These are phyloP conservation scores for Congeria kusceri DNA, from an alignment of 2,888 invertebrate species.

Conservation along the genomic window DNA sequence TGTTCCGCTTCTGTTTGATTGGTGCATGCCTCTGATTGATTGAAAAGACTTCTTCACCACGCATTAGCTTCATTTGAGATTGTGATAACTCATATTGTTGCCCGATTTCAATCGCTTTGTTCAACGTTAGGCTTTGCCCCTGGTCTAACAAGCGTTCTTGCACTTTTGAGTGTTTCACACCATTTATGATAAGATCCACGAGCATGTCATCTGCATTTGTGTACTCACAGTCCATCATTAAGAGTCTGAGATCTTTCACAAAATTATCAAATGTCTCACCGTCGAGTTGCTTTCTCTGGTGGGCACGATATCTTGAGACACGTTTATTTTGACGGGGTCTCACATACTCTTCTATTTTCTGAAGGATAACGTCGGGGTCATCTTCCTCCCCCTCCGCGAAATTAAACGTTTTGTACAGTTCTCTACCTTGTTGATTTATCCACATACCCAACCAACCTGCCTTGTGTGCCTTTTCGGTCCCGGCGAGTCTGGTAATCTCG, in stretches of 20 bases:
- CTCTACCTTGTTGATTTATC: conserved; percentile 53
- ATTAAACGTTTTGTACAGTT: conserved; percentile 54
- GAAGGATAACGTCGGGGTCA: conserved; percentile 22
- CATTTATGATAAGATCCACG: conserved; percentile 26
- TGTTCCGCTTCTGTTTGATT: no score
- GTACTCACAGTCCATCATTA: conserved; percentile 53
- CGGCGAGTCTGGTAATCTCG: no score
- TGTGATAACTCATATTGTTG: conserved; percentile 44
- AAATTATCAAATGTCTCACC: conserved; percentile 45
- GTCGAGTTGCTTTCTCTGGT: conserved; percentile 40
- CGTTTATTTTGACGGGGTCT: conserved; percentile 47
- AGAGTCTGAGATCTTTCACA: conserved; percentile 36
- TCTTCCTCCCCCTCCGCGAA: conserved; percentile 33
- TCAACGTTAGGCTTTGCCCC: conserved; percentile 26
- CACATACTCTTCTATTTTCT: conserved; percentile 39
- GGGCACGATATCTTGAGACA: conserved; percentile 29
- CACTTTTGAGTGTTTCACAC: conserved; percentile 30
- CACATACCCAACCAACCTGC: conserved; percentile 34
- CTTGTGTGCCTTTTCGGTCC: neutral
- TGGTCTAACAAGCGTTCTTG: conserved; percentile 40
- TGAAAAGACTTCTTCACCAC: conserved; percentile 46
- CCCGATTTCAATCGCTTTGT: conserved; percentile 38
- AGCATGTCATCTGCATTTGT: conserved; percentile 34
- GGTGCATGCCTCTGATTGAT: no score
- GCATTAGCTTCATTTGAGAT: conserved; percentile 32